Conservation (phyloP, 2,113 vertebrate genomes). For the Micronycteris hirsuta region DNA sequence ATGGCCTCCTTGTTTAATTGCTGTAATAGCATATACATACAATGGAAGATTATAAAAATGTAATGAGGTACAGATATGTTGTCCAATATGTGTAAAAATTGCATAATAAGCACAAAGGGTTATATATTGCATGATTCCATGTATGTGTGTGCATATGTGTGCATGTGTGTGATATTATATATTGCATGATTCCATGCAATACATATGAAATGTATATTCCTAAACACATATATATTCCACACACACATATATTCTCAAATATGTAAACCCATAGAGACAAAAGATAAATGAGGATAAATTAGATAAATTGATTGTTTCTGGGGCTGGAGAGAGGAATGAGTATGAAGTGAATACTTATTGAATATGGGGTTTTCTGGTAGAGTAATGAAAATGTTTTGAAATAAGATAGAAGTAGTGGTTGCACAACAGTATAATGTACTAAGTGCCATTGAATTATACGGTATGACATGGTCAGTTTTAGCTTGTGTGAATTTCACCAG, state of each 20-base stretch:
- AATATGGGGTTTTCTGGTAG: not conserved
- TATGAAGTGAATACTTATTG: not conserved
- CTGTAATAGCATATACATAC: not conserved
- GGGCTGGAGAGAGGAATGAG: accelerated
- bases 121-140: not conserved
- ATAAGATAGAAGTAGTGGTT: not conserved
- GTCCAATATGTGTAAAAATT: not conserved
- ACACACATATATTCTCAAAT: too few relatives aligned
- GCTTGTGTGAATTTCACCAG: not conserved
- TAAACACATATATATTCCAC: too few relatives aligned
- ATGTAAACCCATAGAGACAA: not conserved
- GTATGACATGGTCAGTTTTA: not conserved
- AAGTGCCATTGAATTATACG: not conserved
- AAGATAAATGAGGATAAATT: not conserved
- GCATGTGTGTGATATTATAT: not conserved
- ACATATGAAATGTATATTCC: too few relatives aligned
- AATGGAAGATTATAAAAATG: not conserved
- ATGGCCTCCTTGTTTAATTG: not conserved
- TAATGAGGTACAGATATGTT: not conserved
- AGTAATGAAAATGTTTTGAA: not conserved
- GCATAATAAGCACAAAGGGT: not conserved
- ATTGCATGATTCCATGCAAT: not conserved
- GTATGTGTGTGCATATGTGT: too few relatives aligned
- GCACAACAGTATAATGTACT: not conserved
- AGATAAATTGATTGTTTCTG: not conserved